These are phyloP conservation scores for Numida meleagris DNA, from an alignment of 2,113 vertebrate genomes.

Conservation along the genomic window DNA sequence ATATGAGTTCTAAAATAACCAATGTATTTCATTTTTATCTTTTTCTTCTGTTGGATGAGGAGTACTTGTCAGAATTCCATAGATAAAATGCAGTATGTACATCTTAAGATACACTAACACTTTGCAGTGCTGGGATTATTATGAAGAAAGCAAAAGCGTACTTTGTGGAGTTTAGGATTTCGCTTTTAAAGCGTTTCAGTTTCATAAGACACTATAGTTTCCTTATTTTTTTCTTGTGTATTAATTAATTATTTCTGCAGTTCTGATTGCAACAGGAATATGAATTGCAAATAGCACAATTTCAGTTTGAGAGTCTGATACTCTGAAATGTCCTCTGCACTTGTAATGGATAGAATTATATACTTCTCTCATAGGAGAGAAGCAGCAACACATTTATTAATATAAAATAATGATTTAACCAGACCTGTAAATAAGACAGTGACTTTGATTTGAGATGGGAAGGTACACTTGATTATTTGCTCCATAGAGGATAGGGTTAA, in stretches of 20 bases:
- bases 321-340: not conserved
- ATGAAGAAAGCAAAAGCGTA: not conserved
- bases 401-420: not conserved
- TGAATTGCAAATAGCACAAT: not conserved
- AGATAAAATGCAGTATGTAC: accelerated
- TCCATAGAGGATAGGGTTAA: not conserved
- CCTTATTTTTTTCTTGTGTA: not conserved
- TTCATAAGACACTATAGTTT: not conserved
- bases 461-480: not conserved
- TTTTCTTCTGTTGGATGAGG: accelerated
- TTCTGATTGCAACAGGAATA: not conserved
- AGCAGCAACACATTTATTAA: not conserved
- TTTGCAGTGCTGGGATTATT: not conserved
- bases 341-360: not conserved
- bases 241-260: not conserved
- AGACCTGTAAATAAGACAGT: not conserved
- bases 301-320: not conserved
- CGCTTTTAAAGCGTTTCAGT: not conserved
- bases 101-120: not conserved
- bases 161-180: not conserved
- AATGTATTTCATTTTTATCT: not conserved
- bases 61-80: not conserved
- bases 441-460: not conserved
- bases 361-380: not conserved
- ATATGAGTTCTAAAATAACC: not conserved